Percentiles rank a stretch among this genome's conserved stretches.
Conservation (phyloP, 2,797 vertebrate species). For the Ambastaia sidthimunki region DNA sequence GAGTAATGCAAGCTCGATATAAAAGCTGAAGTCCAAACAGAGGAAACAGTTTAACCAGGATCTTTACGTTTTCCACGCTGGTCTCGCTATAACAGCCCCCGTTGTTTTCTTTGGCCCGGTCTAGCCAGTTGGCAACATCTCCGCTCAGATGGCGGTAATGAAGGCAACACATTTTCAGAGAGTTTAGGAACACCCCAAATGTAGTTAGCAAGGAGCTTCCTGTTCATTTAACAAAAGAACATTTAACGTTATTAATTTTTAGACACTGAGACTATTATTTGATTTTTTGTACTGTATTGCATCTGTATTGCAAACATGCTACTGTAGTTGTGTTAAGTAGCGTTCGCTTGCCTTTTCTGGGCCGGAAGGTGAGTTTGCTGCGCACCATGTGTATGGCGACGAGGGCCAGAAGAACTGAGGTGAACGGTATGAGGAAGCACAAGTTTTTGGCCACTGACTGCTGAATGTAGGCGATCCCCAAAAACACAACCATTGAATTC, state of each 20-base stretch:
- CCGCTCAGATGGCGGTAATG: slow-evolving; percentile 72
- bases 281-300: neutral
- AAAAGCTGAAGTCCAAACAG: slow-evolving; percentile 87
- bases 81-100: slow-evolving; percentile 84
- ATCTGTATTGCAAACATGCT: neutral
- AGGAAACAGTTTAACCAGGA: slow-evolving; percentile 83
- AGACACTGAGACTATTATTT: neutral
- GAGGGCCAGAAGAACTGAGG: slow-evolving; percentile 85
- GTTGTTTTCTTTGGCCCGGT: slow-evolving; percentile 86
- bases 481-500: slow-evolving; percentile 87
- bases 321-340: neutral
- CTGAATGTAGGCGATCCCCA: slow-evolving; percentile 92
- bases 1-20: slow-evolving; percentile 85
- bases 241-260: neutral
- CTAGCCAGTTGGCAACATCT: slow-evolving; percentile 79
- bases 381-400: slow-evolving; percentile 87
- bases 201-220: slow-evolving; percentile 81
- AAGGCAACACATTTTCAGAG: slow-evolving; percentile 76
- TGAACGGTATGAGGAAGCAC: slow-evolving; percentile 89
- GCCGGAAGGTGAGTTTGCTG: slow-evolving; percentile 85
- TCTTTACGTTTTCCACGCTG: slow-evolving; percentile 87
- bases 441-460: slow-evolving; percentile 86
- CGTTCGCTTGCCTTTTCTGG: slow-evolving; percentile 80
- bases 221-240: slow-evolving; percentile 59
- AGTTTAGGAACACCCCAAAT: slow-evolving; percentile 81